Conservation (phyloP, 1,140 invertebrate genomes). For the Epicauta chinensis region DNA sequence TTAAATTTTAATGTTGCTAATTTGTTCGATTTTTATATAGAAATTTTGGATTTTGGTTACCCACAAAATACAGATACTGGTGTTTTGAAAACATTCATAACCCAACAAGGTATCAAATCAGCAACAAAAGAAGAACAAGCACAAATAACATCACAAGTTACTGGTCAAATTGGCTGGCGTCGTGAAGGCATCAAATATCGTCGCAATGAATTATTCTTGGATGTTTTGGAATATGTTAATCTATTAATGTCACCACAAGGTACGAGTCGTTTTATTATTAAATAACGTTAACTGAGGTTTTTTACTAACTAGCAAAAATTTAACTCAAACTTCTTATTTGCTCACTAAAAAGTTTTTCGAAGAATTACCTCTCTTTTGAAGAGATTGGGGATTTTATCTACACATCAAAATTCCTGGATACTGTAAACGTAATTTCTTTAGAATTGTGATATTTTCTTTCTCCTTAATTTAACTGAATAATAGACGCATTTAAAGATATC, state of each 20-base stretch:
- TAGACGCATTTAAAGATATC: no score
- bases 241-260: slow-evolving; percentile 99
- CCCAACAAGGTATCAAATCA: slow-evolving; percentile 98
- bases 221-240: slow-evolving; percentile 99
- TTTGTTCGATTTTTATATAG: slow-evolving; percentile 49
- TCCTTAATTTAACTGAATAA: no score
- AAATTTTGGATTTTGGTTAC: slow-evolving; percentile 99
- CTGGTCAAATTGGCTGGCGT: slow-evolving; percentile 99
- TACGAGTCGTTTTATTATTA: no score
- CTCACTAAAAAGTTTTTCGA: no score
- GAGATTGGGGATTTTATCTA: no score
- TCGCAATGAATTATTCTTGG: slow-evolving; percentile 96
- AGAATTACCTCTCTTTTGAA: no score
- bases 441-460: no score
- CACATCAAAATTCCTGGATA: no score
- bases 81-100: slow-evolving; percentile 98
- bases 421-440: no score
- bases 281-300: no score
- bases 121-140: slow-evolving; percentile 99
- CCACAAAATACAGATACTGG: slow-evolving; percentile 99
- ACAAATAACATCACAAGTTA: slow-evolving; percentile 99
- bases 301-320: no score
- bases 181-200: slow-evolving; percentile 99
- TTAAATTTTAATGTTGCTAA: not conserved
- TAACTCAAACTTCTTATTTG: no score